Percentiles rank a stretch among this genome's conserved stretches.
Conservation (phyloP, 2,113 vertebrate genomes). For the Bubo scandiacus region DNA sequence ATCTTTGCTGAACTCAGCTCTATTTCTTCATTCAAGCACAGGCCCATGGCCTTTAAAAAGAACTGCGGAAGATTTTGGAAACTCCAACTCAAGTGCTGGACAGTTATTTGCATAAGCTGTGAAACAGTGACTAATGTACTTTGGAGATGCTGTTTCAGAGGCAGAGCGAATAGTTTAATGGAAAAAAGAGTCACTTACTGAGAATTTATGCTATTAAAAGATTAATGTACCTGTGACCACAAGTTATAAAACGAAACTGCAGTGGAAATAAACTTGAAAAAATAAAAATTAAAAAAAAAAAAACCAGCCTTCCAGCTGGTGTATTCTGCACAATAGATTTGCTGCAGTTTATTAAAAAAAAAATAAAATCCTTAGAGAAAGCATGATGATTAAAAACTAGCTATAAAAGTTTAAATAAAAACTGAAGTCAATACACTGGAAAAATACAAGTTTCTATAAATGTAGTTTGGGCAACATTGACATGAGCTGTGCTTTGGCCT, state of each 20-base stretch:
- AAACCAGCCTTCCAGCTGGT: not conserved
- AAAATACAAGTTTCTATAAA: slow-evolving; percentile 33
- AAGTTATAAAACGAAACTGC: not conserved
- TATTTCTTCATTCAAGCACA: not conserved
- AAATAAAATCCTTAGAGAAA: not conserved
- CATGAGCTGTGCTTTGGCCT: slow-evolving; percentile 30
- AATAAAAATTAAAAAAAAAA: too few species aligned
- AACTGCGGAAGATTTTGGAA: not conserved
- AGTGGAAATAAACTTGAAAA: not conserved
- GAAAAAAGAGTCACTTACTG: not conserved
- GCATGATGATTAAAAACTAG: not conserved
- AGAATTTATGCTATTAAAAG: not conserved
- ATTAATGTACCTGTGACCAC: not conserved
- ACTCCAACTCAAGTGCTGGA: not conserved
- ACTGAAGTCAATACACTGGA: not conserved
- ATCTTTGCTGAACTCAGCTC: not conserved
- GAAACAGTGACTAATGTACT: not conserved
- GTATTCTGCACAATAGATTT: not conserved
- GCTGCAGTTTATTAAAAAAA: not conserved
- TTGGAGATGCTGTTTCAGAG: not conserved
- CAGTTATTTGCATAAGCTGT: not conserved
- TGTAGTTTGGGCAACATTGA: not conserved
- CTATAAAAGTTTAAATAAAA: slow-evolving; percentile 35
- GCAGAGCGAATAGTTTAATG: not conserved
- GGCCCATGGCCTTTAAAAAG: not conserved